Evolutionary conservation across 2,113 vertebrate species (phyloP).

Genomic region (Poeciliopsis turrubarensis): DNA sequence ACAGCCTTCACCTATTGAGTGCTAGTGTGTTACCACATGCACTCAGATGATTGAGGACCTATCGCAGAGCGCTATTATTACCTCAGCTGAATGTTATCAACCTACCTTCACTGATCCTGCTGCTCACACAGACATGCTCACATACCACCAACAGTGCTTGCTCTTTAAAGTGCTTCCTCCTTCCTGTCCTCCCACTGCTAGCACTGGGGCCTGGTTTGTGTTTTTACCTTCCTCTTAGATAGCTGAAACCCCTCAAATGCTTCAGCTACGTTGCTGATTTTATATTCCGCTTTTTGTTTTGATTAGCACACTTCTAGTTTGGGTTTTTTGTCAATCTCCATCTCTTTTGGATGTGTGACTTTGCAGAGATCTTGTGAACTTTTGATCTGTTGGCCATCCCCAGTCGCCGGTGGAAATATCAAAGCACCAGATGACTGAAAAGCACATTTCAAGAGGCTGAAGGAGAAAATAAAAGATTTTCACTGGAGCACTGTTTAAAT

Average conservation of each 20-base stretch:
- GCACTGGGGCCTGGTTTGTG: background rate
- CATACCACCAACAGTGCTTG: conserved; percentile 13
- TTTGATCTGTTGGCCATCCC: conserved; percentile 33
- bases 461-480: conserved; percentile 11
- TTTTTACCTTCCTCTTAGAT: background rate
- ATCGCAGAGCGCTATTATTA: conserved; percentile 71
- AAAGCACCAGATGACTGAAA: conserved; percentile 43
- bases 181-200: conserved; percentile 17
- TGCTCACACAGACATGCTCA: conserved; percentile 21
- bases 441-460: conserved; percentile 27
- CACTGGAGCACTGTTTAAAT: conserved; percentile 51
- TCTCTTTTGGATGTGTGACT: conserved; percentile 16
- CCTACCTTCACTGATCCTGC: conserved; percentile 63
- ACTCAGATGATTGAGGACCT: conserved; percentile 63
- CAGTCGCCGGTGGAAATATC: conserved; percentile 50
- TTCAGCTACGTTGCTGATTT: background rate
- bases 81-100: conserved; percentile 64
- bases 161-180: conserved; percentile 18
- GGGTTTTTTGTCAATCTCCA: background rate
- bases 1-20: conserved; percentile 16
- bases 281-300: conserved; percentile 5
- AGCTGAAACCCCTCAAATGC: background rate
- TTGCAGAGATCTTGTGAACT: conserved; percentile 21
- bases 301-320: conserved; percentile 14
- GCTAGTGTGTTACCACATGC: background rate